Evolutionary conservation across 1,140 invertebrate genomes (phyloP), one percentile per base, ranked within the genome.

Genomic region (Heterodera schachtii): DNA sequence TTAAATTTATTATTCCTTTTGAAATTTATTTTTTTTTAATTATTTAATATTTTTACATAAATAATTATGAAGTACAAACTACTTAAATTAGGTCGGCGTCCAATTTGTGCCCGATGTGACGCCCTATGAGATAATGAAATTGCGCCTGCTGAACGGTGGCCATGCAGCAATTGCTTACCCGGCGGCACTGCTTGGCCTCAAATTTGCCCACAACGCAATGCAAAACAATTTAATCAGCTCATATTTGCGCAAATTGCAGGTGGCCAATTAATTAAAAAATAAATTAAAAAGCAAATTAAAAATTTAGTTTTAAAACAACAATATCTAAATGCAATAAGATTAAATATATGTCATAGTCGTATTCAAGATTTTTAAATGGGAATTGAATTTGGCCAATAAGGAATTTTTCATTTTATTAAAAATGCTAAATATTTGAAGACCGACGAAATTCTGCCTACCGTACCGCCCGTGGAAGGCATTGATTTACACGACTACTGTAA

Each of bases 91-190:
- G 41, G 67, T 70, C 11, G 67, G 67, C 11, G 67, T 70, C 19
- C 67, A 70, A 70, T 70, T 70, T 70, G 67, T 70, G 67, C 5
- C 67, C 67, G 67, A 70, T 19, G 67, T 70, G n/a, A 43, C 67
- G 21, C 67, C 67, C 21, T 70, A 70, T 43, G 67, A 70, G 19
- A 21, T 70, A 8, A 70, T 70, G 67, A 70, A 70, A n/a, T 43
- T 70, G 67, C 67, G 67, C 67, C 31, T 31, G 31, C 31, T 31
- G 31, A 31, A 31, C 31, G 31, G 31, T 31, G 31, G 31, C 31
- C 31, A 70, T 70, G n/a, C 67, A 4, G 67, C 67, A 11, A 21
- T 70, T 21, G 67, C 67, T n/a, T 70, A 70, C 67, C n/a, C 41
- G n/a, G 41, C 21, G 21, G 67, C 67, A 21, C 19, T 70, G 3